Conservation (phyloP, 2,888 invertebrate genomes). For the Caenorhabditis japonica region DNA sequence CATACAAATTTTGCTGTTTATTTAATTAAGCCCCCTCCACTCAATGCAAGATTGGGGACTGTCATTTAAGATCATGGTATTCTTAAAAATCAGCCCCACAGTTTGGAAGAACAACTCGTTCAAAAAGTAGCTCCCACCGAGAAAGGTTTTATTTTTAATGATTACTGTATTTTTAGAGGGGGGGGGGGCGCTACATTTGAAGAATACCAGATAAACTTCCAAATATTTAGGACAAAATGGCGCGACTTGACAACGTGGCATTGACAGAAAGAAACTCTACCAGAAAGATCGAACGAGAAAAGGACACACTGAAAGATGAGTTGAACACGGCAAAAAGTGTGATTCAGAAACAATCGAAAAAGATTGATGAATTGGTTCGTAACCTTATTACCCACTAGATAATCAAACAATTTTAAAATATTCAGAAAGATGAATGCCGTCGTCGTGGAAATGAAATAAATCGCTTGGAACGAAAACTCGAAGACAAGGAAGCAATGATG, state of each 20-base stretch:
- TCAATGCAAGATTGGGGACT: too few relatives aligned
- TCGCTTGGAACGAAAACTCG: conserved; percentile 70
- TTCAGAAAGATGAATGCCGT: conserved; percentile 71
- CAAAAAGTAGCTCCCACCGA: too few relatives aligned
- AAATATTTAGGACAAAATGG: conserved; percentile 62
- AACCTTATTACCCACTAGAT: background rate
- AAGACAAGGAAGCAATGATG: conserved; percentile 73
- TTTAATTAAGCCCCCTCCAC: too few relatives aligned
- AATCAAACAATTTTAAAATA: background rate
- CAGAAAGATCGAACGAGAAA: conserved; percentile 58
- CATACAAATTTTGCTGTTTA: too few relatives aligned
- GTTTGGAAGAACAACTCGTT: too few relatives aligned
- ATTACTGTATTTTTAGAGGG: too few relatives aligned
- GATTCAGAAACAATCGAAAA: conserved; percentile 60
- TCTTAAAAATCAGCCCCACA: too few relatives aligned
- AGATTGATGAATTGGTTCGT: conserved; percentile 63
- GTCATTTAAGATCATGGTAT: too few relatives aligned
- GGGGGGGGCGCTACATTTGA: too few relatives aligned
- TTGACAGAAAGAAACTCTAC: conserved; percentile 60
- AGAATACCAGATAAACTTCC: too few relatives aligned
- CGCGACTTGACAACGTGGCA: conserved; percentile 55
- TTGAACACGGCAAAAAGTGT: conserved; percentile 52
- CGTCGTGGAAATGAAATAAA: conserved; percentile 63
- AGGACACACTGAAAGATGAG: conserved; percentile 58
- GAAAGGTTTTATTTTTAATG: too few relatives aligned